phyloP scores from a whole-genome alignment of 1,140 invertebrate species.

The Venustaconcha ellipsiformis region DNA sequence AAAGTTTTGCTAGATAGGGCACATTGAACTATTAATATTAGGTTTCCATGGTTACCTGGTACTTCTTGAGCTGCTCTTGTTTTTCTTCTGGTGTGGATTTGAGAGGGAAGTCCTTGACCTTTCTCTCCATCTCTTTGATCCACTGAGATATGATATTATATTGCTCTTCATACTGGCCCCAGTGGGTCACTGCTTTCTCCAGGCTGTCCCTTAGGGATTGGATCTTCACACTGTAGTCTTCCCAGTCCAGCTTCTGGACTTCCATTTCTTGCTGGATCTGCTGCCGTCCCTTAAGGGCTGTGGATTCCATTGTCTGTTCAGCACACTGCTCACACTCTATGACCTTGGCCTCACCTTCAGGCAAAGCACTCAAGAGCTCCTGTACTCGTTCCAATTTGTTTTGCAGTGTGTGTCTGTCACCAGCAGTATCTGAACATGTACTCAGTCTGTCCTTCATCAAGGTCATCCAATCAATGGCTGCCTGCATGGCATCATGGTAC shows the following conservation, averaged over 20 bases:
- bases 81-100: slow-evolving; percentile 91
- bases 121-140: slow-evolving; percentile 87
- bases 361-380: slow-evolving; percentile 87
- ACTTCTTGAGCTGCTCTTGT: slow-evolving; percentile 88
- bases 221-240: slow-evolving; percentile 85
- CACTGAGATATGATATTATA: slow-evolving; percentile 85
- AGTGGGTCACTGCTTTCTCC: slow-evolving; percentile 88
- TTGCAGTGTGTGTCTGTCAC: slow-evolving; percentile 88
- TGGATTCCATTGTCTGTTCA: slow-evolving; percentile 77
- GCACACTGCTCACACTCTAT: slow-evolving; percentile 80
- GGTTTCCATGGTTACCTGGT: slow-evolving; percentile 76
- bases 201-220: slow-evolving; percentile 84
- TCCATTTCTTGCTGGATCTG: slow-evolving; percentile 88
- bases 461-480: slow-evolving; percentile 74
- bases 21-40: too few relatives aligned
- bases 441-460: slow-evolving; percentile 86
- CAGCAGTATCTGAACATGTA: slow-evolving; percentile 88
- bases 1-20: too few relatives aligned
- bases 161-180: slow-evolving; percentile 90
- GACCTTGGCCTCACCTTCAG: slow-evolving; percentile 88
- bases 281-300: slow-evolving; percentile 87
- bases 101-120: slow-evolving; percentile 87
- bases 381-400: slow-evolving; percentile 87
- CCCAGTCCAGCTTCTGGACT: slow-evolving; percentile 90
- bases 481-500: slow-evolving; percentile 60